Evolutionary conservation across 2,797 vertebrate genomes (phyloP).

Genomic region (Sebastes vulpes): DNA sequence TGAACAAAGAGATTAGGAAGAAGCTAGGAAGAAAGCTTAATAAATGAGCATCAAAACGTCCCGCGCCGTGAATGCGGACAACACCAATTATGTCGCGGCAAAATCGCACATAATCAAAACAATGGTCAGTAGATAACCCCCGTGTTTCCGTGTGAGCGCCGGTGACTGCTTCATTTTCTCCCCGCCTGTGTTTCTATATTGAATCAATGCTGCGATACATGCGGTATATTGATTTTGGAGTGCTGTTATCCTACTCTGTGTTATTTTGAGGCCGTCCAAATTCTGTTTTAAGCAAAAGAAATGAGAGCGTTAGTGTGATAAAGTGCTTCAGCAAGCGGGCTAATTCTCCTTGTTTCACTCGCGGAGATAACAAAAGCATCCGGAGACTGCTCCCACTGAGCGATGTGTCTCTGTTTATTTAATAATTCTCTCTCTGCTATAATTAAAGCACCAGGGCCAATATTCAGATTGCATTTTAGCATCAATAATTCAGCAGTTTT

Average conservation of each 20-base stretch:
- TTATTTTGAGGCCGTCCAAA: constrained; percentile 38
- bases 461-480: constrained; percentile 90
- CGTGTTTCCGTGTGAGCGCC: neutral
- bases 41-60: constrained; percentile 96
- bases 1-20: constrained; percentile 97
- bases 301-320: constrained; percentile 42
- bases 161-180: constrained; percentile 55
- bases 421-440: constrained; percentile 85
- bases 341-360: constrained; percentile 69
- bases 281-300: constrained; percentile 52
- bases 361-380: constrained; percentile 66
- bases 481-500: constrained; percentile 90
- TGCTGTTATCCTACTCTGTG: constrained; percentile 38
- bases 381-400: constrained; percentile 61
- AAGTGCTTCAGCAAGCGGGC: constrained; percentile 51
- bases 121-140: constrained; percentile 65
- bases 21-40: constrained; percentile 95
- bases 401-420: constrained; percentile 81
- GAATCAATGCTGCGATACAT: constrained; percentile 31
- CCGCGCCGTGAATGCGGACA: constrained; percentile 87
- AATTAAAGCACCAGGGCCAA: constrained; percentile 88
- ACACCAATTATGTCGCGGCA: constrained; percentile 91
- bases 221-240: constrained; percentile 58
- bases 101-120: constrained; percentile 83
- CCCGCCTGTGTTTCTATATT: constrained; percentile 7